Evolutionary conservation across 2,888 invertebrate species (phyloP).

Genomic region (Bembecia ichneumoniformis): DNA sequence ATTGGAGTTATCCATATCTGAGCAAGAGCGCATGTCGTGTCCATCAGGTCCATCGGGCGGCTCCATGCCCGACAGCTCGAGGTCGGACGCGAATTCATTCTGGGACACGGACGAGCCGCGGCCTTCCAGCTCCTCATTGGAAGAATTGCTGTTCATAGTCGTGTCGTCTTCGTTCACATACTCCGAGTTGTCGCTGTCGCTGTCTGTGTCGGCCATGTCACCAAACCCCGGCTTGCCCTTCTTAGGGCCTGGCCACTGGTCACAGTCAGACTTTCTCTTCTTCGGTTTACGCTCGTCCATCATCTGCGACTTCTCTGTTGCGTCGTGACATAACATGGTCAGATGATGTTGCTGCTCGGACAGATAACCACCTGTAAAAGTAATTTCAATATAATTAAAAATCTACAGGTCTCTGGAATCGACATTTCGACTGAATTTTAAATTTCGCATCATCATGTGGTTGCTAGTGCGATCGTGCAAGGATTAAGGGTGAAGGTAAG

Average conservation of each 20-base stretch:
- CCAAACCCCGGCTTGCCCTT: constrained; percentile 73
- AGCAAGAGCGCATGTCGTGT: constrained; percentile 53
- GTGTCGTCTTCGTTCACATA: constrained; percentile 62
- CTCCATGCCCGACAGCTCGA: constrained; percentile 76
- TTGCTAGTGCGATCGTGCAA: too few relatives aligned
- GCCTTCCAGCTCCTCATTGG: constrained; percentile 55
- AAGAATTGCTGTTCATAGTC: constrained; percentile 58
- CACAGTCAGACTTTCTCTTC: constrained; percentile 75
- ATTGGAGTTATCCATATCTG: constrained; percentile 75
- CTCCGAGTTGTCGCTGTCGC: constrained; percentile 62
- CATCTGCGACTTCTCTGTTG: constrained; percentile 29
- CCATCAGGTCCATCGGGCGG: constrained; percentile 68
- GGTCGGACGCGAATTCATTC: constrained; percentile 74
- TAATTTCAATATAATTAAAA: not conserved
- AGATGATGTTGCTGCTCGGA: constrained; percentile 63
- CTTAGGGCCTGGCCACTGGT: constrained; percentile 73
- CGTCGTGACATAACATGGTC: constrained; percentile 54
- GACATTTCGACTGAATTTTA: not conserved
- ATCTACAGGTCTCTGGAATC: not conserved
- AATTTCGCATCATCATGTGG: too few relatives aligned
- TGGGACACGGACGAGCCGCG: constrained; percentile 59
- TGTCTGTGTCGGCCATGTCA: constrained; percentile 76
- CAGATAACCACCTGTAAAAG: constrained; percentile 47
- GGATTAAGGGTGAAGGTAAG: too few relatives aligned
- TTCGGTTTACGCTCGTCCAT: constrained; percentile 65